Percentiles rank a stretch among this genome's conserved stretches.
These are phyloP conservation scores for Papilio machaon DNA, from an alignment of 1,140 invertebrate species.

Conservation along the genomic window DNA sequence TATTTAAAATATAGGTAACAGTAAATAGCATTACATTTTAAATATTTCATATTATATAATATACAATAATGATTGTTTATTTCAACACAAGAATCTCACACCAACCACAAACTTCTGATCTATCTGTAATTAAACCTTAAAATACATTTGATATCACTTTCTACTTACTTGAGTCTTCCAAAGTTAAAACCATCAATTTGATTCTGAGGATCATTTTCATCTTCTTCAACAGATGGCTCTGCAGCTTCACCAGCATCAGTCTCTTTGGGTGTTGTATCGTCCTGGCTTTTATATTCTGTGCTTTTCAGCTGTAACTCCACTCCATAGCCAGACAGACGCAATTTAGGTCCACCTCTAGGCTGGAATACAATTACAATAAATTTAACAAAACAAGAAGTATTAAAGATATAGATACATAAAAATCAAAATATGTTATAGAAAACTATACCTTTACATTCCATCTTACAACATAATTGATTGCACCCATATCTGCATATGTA, in stretches of 20 bases:
- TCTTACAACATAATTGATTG: conserved; percentile 93
- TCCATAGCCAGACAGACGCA: conserved; percentile 97
- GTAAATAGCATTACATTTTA: not conserved
- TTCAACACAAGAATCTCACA: too few species aligned
- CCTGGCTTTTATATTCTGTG: conserved; percentile 99
- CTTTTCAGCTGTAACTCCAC: conserved; percentile 99
- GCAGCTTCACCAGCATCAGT: conserved; percentile 82
- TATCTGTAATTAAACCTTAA: too few species aligned
- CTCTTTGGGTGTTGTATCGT: conserved; percentile 88
- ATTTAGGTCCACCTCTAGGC: conserved; percentile 83
- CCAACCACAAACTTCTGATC: too few species aligned
- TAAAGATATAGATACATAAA: conserved; percentile 34
- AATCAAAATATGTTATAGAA: conserved; percentile 26
- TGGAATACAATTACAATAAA: conserved; percentile 35
- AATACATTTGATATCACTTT: not conserved
- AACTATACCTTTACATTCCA: conserved; percentile 89
- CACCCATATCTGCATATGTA: conserved; percentile 84
- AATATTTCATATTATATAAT: too few species aligned
- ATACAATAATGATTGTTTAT: too few species aligned
- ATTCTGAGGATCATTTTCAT: conserved; percentile 83
- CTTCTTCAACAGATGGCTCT: conserved; percentile 82
- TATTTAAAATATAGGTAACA: not conserved
- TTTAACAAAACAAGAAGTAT: conserved; percentile 26
- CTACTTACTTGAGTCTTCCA: conserved; percentile 86
- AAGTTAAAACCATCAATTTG: conserved; percentile 96